Evolutionary conservation across 2,888 invertebrate species (phyloP).

Genomic region (Hoplodrina ambigua): DNA sequence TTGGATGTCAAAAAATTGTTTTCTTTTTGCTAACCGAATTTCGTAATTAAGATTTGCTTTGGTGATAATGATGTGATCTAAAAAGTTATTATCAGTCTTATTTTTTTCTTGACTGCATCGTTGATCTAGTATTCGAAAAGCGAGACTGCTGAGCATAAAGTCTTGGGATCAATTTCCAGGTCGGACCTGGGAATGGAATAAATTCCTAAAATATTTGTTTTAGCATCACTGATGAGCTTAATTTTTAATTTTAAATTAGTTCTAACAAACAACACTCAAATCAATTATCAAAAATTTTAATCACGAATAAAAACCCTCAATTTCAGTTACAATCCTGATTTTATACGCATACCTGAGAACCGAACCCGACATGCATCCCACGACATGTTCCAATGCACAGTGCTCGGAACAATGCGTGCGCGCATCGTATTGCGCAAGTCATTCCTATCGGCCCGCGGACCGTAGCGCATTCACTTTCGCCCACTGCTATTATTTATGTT

Average conservation of each 20-base stretch:
- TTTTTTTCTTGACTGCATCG: no score
- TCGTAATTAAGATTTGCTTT: not conserved
- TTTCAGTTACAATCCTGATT: conserved; percentile 23
- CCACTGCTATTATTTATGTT: conserved; percentile 65
- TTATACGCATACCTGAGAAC: conserved; percentile 34
- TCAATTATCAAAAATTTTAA: not conserved
- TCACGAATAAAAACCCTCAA: not conserved
- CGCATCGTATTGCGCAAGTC: conserved; percentile 76
- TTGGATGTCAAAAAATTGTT: conserved; percentile 9
- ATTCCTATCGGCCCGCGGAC: conserved; percentile 72
- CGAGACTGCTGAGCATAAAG: no score
- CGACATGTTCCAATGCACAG: conserved; percentile 65
- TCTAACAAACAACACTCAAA: no score
- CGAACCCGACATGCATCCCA: conserved; percentile 59
- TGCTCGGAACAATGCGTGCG: conserved; percentile 67
- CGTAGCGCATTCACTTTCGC: conserved; percentile 75
- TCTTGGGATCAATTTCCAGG: no score
- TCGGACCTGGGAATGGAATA: no score
- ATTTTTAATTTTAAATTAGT: no score
- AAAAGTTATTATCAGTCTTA: not conserved
- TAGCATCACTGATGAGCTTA: no score
- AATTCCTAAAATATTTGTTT: no score
- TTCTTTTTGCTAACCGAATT: not conserved
- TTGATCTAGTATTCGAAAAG: no score
- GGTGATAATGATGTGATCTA: not conserved